These are phyloP conservation scores for Eptesicus fuscus DNA, from an alignment of 2,113 vertebrate species.

Conservation along the genomic window DNA sequence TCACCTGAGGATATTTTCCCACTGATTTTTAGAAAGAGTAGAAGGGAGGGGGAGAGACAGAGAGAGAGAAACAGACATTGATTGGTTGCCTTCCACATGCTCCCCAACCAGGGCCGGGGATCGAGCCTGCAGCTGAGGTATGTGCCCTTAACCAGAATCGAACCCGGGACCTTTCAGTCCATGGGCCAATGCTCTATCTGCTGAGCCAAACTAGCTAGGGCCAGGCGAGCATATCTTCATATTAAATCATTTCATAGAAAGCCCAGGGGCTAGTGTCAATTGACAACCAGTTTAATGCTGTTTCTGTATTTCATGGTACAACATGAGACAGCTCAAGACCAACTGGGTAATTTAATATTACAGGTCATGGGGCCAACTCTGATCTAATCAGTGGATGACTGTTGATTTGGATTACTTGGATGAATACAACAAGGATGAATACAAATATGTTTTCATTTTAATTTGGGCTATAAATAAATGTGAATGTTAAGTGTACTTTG, in stretches of 20 bases:
- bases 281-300: not conserved
- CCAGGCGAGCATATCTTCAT: not conserved
- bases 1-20: too few relatives aligned
- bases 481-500: conserved; percentile 14
- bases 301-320: not conserved
- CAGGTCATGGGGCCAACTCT: not conserved
- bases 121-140: too few relatives aligned
- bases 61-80: too few relatives aligned
- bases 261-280: not conserved
- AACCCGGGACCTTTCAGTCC: too few relatives aligned
- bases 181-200: too few relatives aligned
- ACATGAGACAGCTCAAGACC: not conserved
- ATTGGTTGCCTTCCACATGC: too few relatives aligned
- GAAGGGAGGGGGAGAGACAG: too few relatives aligned
- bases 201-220: too few relatives aligned
- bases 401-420: not conserved
- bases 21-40: too few relatives aligned
- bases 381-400: not conserved
- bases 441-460: conserved; percentile 27
- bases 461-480: not conserved
- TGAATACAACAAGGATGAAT: not conserved
- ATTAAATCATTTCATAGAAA: not conserved
- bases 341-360: not conserved
- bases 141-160: too few relatives aligned
- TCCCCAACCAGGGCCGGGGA: too few relatives aligned